A percentile compares a stretch with the other conserved stretches of the same genome.
Conservation (phyloP, 2,797 vertebrate species). For the Peromyscus eremicus region DNA sequence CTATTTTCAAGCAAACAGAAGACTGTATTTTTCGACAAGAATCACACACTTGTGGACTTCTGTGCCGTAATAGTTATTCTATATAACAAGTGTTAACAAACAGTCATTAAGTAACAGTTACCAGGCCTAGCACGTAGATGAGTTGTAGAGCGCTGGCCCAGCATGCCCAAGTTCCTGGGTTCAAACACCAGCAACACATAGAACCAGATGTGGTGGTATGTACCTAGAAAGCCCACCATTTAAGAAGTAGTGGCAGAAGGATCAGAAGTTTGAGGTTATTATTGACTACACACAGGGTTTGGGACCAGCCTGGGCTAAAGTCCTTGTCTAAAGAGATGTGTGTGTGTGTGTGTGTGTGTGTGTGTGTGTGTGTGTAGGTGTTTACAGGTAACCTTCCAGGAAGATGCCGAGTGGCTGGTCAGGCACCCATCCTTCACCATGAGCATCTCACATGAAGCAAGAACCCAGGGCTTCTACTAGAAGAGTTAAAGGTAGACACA, state of each 20-base stretch:
- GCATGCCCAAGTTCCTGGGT: neutral
- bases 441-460: neutral
- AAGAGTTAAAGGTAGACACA: neutral
- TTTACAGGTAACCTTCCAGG: neutral
- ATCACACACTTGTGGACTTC: neutral
- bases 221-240: neutral
- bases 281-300: neutral
- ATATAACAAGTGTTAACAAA: constrained; percentile 25
- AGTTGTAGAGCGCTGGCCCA: neutral
- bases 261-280: neutral
- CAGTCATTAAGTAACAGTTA: neutral
- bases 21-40: constrained; percentile 8
- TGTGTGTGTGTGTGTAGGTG: neutral
- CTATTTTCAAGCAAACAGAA: constrained; percentile 33
- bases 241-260: neutral
- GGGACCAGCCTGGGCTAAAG: neutral
- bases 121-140: neutral
- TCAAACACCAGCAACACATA: neutral
- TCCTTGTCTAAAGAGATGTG: too few relatives aligned
- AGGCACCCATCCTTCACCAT: accelerated
- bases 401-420: neutral
- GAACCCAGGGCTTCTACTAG: neutral
- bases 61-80: constrained; percentile 49
- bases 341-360: too few relatives aligned
- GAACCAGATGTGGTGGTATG: neutral